Base-by-base conservation (phyloP, 2,888 invertebrate species). In the Xanthia togata region DNA sequence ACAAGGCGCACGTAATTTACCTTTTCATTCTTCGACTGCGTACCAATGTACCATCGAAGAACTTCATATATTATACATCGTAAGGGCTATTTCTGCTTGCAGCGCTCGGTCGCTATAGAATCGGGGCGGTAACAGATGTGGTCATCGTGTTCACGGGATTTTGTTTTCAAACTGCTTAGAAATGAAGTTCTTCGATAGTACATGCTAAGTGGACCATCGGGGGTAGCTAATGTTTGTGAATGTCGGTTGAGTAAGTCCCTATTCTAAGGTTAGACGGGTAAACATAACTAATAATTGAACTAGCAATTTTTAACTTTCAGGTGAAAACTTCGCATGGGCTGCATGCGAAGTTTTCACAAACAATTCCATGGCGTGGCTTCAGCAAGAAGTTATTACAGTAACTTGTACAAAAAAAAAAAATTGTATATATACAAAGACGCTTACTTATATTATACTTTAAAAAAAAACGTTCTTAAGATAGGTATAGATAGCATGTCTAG, bases 401-500 rank as follows among this genome's bases (percentile, higher is more conserved):
- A 86, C 86, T 4, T 95, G 95, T 78, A 69, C n/a, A 20, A 38
- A 67, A 12, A 31, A 63, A 20, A 60, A 9, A 20, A 0, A 6
- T n/a, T n/a, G 6, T 20, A 11, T 17, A 35, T 93, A 55, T 94
- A 93, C 68, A 84, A 91, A 85, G 94, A 94, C 76, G 88, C 89
- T 47, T 94, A 93, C 89, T 47, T 94, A 93, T 76, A 83, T 91
- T 9, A 73, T 92, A 68, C 55, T 93, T 5, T 93, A 93, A 78
- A 93, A 91, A 57, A 53, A 93, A 97, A 96, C 81, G 97, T 99
- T 6, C 94, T 99, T n/a, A 93, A 98, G 87, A 91, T 99, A 38
- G 99, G 98, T 41, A 97, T 99, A 86, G 98, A 99, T 89, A 98
- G 98, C 70, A 97, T 98, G 83, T 98, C 98, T 0, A 96, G 98